phyloP scores from a whole-genome alignment of 2,113 vertebrate genomes.

The Edolisoma coerulescens region DNA sequence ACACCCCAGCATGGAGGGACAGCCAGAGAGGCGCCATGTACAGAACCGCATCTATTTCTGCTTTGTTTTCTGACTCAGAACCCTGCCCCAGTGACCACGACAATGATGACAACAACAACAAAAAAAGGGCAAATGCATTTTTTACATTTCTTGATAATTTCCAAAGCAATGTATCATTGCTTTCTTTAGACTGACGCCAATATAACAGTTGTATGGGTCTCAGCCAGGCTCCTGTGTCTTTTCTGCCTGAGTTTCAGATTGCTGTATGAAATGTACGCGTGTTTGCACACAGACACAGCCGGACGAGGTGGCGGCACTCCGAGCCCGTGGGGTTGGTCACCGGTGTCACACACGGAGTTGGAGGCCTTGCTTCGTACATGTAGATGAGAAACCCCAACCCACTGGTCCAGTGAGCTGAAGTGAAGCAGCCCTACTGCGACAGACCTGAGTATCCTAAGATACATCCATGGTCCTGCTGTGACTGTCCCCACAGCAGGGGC shows the following conservation, averaged over 20 bases:
- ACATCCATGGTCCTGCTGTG: neutral
- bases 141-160: conserved; percentile 73
- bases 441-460: neutral
- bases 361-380: neutral
- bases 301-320: neutral
- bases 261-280: conserved; percentile 28
- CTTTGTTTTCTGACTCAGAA: conserved; percentile 58
- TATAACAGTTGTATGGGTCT: conserved; percentile 64
- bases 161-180: conserved; percentile 66
- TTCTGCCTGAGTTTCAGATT: conserved; percentile 66
- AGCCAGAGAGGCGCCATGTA: conserved; percentile 26
- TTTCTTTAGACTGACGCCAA: conserved; percentile 67
- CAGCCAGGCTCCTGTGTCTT: conserved; percentile 72
- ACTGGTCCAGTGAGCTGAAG: neutral
- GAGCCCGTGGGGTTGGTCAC: neutral
- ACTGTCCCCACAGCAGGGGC: neutral
- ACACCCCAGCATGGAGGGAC: neutral
- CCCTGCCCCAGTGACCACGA: conserved; percentile 54
- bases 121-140: conserved; percentile 73
- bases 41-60: conserved; percentile 54
- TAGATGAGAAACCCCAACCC: neutral
- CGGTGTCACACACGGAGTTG: neutral
- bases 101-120: conserved; percentile 35
- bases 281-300: conserved; percentile 25
- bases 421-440: neutral